Percentiles rank a stretch among this genome's conserved stretches.
Evolutionary conservation across 1,140 invertebrate genomes (phyloP).

Genomic region (Pentalonia nigronervosa): DNA sequence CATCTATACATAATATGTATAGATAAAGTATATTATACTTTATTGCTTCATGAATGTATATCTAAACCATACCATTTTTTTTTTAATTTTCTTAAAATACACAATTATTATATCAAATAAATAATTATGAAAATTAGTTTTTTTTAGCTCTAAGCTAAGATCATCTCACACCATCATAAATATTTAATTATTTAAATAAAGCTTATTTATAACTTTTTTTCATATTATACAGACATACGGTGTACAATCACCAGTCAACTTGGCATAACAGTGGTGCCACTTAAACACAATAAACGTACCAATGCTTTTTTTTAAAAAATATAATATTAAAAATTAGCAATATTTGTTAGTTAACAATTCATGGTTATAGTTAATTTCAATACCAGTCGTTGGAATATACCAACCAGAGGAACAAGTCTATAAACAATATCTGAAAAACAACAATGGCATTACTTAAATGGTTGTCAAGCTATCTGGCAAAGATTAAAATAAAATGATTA

Average conservation of each 20-base stretch:
- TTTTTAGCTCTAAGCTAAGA: too few species aligned
- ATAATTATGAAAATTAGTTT: too few species aligned
- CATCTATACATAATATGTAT: background rate
- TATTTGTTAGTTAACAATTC: background rate
- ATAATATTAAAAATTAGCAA: background rate
- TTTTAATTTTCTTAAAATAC: background rate
- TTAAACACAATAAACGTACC: background rate
- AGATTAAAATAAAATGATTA: background rate
- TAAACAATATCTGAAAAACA: background rate
- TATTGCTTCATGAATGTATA: background rate
- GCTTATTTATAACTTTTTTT: too few species aligned
- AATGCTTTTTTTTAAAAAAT: background rate
- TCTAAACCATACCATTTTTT: background rate
- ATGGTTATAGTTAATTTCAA: background rate
- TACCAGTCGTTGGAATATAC: background rate
- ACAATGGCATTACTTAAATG: too few species aligned
- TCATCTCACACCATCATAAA: too few species aligned
- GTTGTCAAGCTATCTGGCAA: too few species aligned
- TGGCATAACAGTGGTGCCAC: too few species aligned
- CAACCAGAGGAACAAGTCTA: background rate
- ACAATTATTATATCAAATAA: too few species aligned
- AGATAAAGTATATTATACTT: too few species aligned
- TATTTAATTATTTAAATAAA: too few species aligned
- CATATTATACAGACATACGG: too few species aligned
- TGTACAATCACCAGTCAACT: background rate